Percentiles rank a stretch among this genome's conserved stretches.
These are phyloP conservation scores for Sylvietta virens DNA, from an alignment of 2,113 vertebrate species.

Conservation along the genomic window DNA sequence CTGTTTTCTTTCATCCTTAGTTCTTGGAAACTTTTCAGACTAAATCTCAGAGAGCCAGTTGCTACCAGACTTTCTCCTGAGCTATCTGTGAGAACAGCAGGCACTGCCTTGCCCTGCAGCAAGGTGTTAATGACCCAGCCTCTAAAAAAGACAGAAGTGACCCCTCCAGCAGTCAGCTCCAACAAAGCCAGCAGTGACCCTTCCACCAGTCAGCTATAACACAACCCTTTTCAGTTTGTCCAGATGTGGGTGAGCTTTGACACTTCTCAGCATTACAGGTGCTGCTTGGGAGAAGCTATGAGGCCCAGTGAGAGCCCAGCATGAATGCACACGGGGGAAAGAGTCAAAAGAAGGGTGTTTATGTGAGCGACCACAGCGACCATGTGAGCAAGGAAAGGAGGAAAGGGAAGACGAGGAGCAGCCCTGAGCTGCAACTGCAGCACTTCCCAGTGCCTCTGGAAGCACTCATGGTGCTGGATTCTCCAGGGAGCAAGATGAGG, in stretches of 20 bases:
- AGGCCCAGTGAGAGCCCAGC: background rate
- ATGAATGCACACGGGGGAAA: background rate
- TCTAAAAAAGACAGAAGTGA: background rate
- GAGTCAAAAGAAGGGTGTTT: background rate
- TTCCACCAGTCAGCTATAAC: background rate
- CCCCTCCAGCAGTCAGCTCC: background rate
- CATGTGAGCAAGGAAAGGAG: background rate
- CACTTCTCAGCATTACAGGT: background rate
- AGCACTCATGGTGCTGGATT: background rate
- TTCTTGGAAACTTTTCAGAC: background rate
- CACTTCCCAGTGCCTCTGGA: background rate
- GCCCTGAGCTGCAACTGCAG: background rate
- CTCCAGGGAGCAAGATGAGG: background rate
- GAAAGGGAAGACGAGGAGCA: background rate
- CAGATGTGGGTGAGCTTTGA: background rate
- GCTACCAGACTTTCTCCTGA: background rate
- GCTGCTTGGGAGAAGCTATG: background rate
- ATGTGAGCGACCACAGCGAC: rapidly evolving
- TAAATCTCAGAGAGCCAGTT: background rate
- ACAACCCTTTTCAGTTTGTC: background rate
- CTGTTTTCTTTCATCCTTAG: background rate
- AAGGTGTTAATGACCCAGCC: background rate
- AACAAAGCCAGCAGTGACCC: background rate
- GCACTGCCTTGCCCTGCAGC: background rate
- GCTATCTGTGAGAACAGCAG: background rate